phyloP scores from a whole-genome alignment of 2,888 invertebrate genomes.

The Eudasyphora cyanicolor region DNA sequence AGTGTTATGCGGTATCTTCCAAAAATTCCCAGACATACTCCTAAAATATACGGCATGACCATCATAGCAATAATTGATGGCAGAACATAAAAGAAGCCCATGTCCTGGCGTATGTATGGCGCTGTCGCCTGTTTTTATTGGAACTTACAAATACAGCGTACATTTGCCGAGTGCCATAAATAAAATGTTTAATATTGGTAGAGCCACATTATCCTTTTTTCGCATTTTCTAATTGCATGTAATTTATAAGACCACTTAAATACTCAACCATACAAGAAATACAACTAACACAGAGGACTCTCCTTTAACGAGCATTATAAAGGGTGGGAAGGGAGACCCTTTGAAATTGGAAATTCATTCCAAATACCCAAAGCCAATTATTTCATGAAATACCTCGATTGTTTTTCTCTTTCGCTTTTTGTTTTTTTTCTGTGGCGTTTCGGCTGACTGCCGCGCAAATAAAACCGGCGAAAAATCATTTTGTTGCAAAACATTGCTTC shows the following conservation, averaged over 20 bases:
- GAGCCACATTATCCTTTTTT: conserved; percentile 22
- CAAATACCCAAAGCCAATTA: conserved; percentile 22
- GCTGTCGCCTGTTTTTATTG: background rate
- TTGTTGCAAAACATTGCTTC: background rate
- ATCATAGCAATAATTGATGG: background rate
- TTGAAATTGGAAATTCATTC: conserved; percentile 51
- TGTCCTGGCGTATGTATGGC: background rate
- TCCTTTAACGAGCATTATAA: background rate
- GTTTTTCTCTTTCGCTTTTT: background rate
- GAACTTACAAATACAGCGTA: background rate
- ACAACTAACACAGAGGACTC: background rate
- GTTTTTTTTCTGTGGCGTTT: background rate
- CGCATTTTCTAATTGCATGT: conserved; percentile 37
- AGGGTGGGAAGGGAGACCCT: background rate
- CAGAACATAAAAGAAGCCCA: background rate
- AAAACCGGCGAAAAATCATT: background rate
- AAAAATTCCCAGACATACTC: background rate
- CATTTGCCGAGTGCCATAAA: conserved; percentile 22
- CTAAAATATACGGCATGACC: background rate
- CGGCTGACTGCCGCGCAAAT: background rate
- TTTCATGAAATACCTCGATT: background rate
- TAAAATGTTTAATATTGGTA: conserved; percentile 21
- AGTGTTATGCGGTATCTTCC: background rate
- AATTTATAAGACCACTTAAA: conserved; percentile 43
- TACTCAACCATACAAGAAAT: background rate